A percentile compares a stretch with the other conserved stretches of the same genome.
These are phyloP conservation scores for Brenthis hecate DNA, from an alignment of 2,888 invertebrate species.

Conservation along the genomic window DNA sequence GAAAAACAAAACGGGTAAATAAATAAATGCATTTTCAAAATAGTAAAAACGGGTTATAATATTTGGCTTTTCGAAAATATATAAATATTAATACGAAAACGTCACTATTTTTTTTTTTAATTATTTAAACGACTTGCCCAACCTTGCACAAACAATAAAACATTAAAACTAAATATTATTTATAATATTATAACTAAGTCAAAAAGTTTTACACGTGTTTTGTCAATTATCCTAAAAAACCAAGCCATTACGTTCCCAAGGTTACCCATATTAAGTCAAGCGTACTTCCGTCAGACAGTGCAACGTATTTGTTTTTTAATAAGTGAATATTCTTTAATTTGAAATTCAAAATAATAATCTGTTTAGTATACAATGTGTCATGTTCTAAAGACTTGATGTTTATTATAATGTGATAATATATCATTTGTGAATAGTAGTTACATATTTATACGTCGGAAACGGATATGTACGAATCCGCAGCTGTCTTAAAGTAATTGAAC, in stretches of 20 bases:
- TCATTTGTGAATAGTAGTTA: constrained; percentile 15
- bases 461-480: constrained; percentile 20
- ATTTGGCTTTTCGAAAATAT: too few relatives aligned
- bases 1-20: too few relatives aligned
- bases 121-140: too few relatives aligned
- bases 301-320: constrained; percentile 18
- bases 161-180: constrained; percentile 18
- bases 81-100: too few relatives aligned
- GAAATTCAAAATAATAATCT: neutral
- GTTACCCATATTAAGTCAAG: constrained; percentile 72
- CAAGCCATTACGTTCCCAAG: constrained; percentile 67
- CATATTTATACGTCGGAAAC: constrained; percentile 22
- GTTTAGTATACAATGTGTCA: neutral
- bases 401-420: constrained; percentile 14
- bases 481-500: constrained; percentile 15
- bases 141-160: constrained; percentile 17
- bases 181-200: constrained; percentile 60
- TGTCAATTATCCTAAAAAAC: constrained; percentile 61
- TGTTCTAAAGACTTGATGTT: neutral
- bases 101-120: too few relatives aligned
- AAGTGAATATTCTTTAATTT: constrained; percentile 2
- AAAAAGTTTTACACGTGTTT: constrained; percentile 48
- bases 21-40: too few relatives aligned
- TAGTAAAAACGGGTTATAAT: too few relatives aligned
- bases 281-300: constrained; percentile 57